A percentile compares a stretch with the other conserved stretches of the same genome.
Evolutionary conservation across 1,140 invertebrate genomes (phyloP).

Genomic region (Telenomus remus): DNA sequence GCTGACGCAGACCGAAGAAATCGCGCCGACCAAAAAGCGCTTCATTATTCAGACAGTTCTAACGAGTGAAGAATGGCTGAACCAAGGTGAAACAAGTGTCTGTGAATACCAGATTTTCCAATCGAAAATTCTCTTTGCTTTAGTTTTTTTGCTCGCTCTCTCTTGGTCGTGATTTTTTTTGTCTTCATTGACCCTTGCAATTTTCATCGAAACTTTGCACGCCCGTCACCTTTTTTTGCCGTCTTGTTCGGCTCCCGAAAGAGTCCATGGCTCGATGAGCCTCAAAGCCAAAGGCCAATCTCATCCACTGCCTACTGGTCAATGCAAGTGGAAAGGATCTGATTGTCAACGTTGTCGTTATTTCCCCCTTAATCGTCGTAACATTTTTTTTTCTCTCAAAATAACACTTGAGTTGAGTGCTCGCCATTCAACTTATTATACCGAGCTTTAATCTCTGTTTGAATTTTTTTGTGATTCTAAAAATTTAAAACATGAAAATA

Average conservation of each 20-base stretch:
- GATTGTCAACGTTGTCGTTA: constrained; percentile 50
- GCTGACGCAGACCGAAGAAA: background rate
- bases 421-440: too few relatives aligned
- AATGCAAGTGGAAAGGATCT: constrained; percentile 55
- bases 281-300: constrained; percentile 55
- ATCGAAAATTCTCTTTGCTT: too few relatives aligned
- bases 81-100: too few relatives aligned
- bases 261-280: constrained; percentile 45
- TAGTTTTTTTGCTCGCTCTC: too few relatives aligned
- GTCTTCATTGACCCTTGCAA: constrained; percentile 46
- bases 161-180: constrained; percentile 16
- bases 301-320: constrained; percentile 54
- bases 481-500: background rate
- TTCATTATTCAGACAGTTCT: too few relatives aligned
- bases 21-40: too few relatives aligned
- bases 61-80: too few relatives aligned
- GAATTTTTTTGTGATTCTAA: too few relatives aligned
- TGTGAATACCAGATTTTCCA: too few relatives aligned
- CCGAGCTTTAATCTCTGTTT: too few relatives aligned
- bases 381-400: constrained; percentile 14
- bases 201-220: constrained; percentile 50
- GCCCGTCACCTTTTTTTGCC: constrained; percentile 44
- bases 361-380: constrained; percentile 38
- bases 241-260: constrained; percentile 30
- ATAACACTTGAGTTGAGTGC: background rate